phyloP scores from a whole-genome alignment of 92 coral and sea anemone genomes.

The Epizoanthus scotinus region DNA sequence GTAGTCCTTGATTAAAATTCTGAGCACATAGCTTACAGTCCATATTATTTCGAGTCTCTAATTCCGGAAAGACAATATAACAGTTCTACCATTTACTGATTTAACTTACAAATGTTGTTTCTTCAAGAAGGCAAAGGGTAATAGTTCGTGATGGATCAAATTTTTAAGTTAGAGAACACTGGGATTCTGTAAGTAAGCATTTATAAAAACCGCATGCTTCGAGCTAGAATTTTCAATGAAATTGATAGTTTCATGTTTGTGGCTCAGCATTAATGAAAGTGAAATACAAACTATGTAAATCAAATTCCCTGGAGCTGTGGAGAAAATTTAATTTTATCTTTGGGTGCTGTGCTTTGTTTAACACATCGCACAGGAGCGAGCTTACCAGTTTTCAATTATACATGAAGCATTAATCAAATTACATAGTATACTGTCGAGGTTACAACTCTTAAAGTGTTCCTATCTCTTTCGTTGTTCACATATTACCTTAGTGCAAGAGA shows the following conservation, averaged over 20 bases:
- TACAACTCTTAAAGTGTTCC: slow-evolving; percentile 6
- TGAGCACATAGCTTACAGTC: no score
- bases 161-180: neutral
- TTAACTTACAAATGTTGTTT: neutral
- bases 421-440: slow-evolving; percentile 25
- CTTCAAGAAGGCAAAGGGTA: slow-evolving; percentile 3
- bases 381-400: slow-evolving; percentile 56
- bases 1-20: neutral
- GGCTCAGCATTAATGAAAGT: neutral
- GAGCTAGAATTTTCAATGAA: neutral
- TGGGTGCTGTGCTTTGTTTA: slow-evolving; percentile 12
- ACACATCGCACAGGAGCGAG: neutral
- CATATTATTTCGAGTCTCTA: neutral
- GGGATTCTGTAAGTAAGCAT: neutral
- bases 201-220: neutral
- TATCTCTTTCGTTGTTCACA: neutral
- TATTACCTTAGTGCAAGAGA: neutral
- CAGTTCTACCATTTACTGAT: slow-evolving; percentile 13
- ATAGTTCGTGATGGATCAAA: neutral
- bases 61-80: neutral
- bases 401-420: slow-evolving; percentile 64
- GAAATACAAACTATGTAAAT: neutral
- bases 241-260: neutral
- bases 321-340: slow-evolving; percentile 2
- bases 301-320: slow-evolving; percentile 24